Evolutionary conservation across 1,140 invertebrate species (phyloP).

Genomic region (Cydia amplana): DNA sequence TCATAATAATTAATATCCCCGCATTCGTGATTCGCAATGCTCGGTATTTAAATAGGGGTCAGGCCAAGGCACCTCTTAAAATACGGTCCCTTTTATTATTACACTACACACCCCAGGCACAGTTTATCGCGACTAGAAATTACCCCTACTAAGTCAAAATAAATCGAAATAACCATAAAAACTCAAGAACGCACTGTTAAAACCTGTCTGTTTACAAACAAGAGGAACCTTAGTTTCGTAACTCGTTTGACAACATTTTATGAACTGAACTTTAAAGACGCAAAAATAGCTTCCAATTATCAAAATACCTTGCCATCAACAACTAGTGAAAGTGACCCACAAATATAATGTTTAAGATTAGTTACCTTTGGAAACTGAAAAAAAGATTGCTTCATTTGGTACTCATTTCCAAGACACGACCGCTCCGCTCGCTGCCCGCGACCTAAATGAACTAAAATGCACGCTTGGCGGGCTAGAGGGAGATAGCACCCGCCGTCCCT

Average conservation of each 20-base stretch:
- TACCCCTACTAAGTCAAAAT: too few relatives aligned
- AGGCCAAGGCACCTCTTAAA: too few relatives aligned
- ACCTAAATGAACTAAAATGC: constrained; percentile 20
- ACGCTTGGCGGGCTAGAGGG: constrained; percentile 10
- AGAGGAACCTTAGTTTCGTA: background rate
- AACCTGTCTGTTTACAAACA: background rate
- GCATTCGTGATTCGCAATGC: too few relatives aligned
- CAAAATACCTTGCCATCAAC: background rate
- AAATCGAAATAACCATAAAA: too few relatives aligned
- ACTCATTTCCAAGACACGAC: background rate
- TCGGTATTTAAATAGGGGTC: too few relatives aligned
- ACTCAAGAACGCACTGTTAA: too few relatives aligned
- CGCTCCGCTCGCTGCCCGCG: background rate
- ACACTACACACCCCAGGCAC: too few relatives aligned
- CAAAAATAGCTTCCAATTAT: background rate
- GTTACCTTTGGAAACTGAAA: background rate
- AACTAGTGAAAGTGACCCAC: background rate
- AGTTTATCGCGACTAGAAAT: too few relatives aligned
- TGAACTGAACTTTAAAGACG: background rate
- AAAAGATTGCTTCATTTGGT: background rate
- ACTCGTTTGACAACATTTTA: background rate
- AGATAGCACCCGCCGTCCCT: background rate
- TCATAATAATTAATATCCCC: too few relatives aligned
- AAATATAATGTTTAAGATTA: background rate
- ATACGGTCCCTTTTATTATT: too few relatives aligned